phyloP scores from a whole-genome alignment of 2,888 invertebrate species.

The Ophion obscuratus region DNA sequence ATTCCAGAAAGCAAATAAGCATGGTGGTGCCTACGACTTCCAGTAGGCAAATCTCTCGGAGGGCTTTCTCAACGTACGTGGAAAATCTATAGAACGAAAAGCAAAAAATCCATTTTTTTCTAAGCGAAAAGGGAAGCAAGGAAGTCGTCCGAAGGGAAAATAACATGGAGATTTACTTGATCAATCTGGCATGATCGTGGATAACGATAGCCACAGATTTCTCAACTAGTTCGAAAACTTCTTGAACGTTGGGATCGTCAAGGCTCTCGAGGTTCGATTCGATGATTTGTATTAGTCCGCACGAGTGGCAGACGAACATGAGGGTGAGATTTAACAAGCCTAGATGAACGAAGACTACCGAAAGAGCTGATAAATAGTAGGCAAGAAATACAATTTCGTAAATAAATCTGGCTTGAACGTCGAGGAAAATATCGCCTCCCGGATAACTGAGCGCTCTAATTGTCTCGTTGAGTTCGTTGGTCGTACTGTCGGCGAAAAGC shows the following conservation, averaged over 20 bases:
- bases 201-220: not conserved
- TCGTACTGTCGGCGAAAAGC: conserved; percentile 51
- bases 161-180: not conserved
- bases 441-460: conserved; percentile 38
- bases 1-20: conserved; percentile 76
- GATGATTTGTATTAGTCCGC: not conserved
- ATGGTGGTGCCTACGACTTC: conserved; percentile 77
- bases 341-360: not conserved
- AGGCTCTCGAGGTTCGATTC: not conserved
- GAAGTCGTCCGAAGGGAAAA: not conserved
- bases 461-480: conserved; percentile 39
- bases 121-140: not conserved
- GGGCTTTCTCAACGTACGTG: conserved; percentile 71
- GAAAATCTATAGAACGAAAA: conserved; percentile 14
- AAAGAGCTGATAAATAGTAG: not conserved
- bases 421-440: conserved; percentile 54
- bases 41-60: conserved; percentile 75
- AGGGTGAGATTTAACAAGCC: not conserved
- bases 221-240: not conserved
- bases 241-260: not conserved
- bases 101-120: not conserved
- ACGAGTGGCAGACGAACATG: not conserved
- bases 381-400: not conserved
- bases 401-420: conserved; percentile 55
- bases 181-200: not conserved